Base-by-base conservation (phyloP, 2,888 invertebrate species). In the Drosophila koepferae region DNA sequence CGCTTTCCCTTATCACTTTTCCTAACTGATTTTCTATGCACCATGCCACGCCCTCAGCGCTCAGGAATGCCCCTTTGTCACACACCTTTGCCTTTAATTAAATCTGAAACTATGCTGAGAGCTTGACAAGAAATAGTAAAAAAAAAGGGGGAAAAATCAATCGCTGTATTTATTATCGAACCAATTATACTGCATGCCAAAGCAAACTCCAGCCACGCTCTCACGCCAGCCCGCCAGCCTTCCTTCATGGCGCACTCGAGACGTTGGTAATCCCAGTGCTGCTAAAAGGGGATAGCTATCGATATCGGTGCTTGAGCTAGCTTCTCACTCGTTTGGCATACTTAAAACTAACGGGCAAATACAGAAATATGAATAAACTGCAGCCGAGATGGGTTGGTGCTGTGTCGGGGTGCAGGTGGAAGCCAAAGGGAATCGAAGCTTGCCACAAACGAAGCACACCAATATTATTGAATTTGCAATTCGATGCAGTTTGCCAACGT, bases 341-440 rank as follows among this genome's bases (percentile, higher is more conserved):
- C 82, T 86, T 86, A 86, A 85, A 89, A 89, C 88, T 82, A 89
- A 89, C 85, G 59, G 88, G 88, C 56, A 70, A 75, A 72, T 64
- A 72, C 67, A 75, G 63, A 81, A 87, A 81, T 87, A 86, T 89
- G 89, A 89, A 89, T 84, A 84, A 81, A 63, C 66, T 56, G 8
- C 43, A 48, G 49, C n/a, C 20, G 16, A 36, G 38, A 2, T 23
- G 38, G 54, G 23, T 8, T 8, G n/a, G 9, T n/a, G n/a, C n/a
- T 20, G 20, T 2, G 20, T 20, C 1, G 41, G 41, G 9, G n/a
- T n/a, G 4, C 20, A 12, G 6, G 8, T 2, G 51, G 10, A n/a
- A 36, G 12, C 23, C 38, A 9, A 49, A 46, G 14, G n/a, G 44
- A 43, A 55, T 56, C 46, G 58, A 43, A 70, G 72, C 71, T 65